Base-by-base conservation (phyloP, 2,888 invertebrate genomes). In the Watsonalla binaria region DNA sequence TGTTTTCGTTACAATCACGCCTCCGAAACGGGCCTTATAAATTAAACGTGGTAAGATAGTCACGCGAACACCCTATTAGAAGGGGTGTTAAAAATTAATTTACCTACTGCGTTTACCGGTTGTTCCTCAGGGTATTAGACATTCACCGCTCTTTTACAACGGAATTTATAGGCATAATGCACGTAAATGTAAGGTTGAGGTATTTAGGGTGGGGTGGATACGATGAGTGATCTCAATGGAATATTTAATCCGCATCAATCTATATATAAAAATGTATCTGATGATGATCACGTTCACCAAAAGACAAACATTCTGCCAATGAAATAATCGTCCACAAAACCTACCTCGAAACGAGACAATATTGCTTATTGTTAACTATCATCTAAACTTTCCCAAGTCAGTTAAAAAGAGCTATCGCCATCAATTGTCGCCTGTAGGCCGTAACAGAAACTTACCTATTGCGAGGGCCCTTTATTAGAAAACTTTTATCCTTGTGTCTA, bases 381-480 rank as follows among this genome's bases (percentile, higher is more conserved):
- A 11, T 42, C 9, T 56, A 60, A 78, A 78, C 65, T 78, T 78
- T 65, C 53, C 67, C 66, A 85, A 86, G 84, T 82, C 79, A 80
- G 80, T 83, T 84, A 83, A 84, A 86, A 85, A 84, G 80, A 83
- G 76, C 83, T 77, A 84, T 86, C 69, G 78, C 76, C 82, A 90
- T 90, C 88, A 88, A 90, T 90, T 90, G 90, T 87, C 89, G 89
- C 87, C 83, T 74, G 82, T 80, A 82, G 75, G 83, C 84, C 88
- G 89, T 90, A 90, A 90, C 78, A 76, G 77, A 77, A 86, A 82
- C 80, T 84, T 81, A 77, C 76, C 81, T 82, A 82, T 83, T 71
- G 82, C 77, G 76, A 77, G 77, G 74, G 75, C 74, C 82, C 80
- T 87, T 90, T 90, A 90, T 90, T 90, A 85, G 88, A 90, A 90